A percentile compares a stretch with the other conserved stretches of the same genome.
These are phyloP conservation scores for Ia io DNA, from an alignment of 2,113 vertebrate species.

Conservation along the genomic window DNA sequence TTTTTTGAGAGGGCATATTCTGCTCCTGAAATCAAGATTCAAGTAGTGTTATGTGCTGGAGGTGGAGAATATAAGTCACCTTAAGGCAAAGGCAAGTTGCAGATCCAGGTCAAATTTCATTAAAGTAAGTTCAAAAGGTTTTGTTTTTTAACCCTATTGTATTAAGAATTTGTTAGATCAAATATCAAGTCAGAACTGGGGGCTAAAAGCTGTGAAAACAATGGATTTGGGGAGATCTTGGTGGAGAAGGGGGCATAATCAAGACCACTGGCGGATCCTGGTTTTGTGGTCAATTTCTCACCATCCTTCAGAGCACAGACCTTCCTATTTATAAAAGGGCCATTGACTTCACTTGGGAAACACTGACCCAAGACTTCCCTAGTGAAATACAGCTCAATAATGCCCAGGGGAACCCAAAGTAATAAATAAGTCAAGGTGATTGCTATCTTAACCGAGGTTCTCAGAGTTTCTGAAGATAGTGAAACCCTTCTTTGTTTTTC, in stretches of 20 bases:
- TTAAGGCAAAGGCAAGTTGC: background rate
- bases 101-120: background rate
- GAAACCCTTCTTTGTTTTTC: background rate
- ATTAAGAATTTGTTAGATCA: background rate
- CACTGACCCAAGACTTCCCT: background rate
- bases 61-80: background rate
- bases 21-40: background rate
- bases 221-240: background rate
- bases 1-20: background rate
- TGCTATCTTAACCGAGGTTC: background rate
- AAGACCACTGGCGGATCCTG: background rate
- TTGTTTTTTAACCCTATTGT: background rate
- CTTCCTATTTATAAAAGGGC: background rate
- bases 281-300: background rate
- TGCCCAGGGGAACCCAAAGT: background rate
- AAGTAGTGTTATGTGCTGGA: background rate
- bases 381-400: background rate
- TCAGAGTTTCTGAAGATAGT: conserved; percentile 12
- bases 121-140: background rate
- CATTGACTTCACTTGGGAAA: background rate
- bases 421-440: background rate
- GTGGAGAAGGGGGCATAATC: background rate
- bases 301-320: background rate
- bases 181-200: background rate
- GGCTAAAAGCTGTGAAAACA: background rate